A percentile compares a stretch with the other conserved stretches of the same genome.
Conservation (phyloP, 2,888 invertebrate genomes). For the Melipona bicolor region DNA sequence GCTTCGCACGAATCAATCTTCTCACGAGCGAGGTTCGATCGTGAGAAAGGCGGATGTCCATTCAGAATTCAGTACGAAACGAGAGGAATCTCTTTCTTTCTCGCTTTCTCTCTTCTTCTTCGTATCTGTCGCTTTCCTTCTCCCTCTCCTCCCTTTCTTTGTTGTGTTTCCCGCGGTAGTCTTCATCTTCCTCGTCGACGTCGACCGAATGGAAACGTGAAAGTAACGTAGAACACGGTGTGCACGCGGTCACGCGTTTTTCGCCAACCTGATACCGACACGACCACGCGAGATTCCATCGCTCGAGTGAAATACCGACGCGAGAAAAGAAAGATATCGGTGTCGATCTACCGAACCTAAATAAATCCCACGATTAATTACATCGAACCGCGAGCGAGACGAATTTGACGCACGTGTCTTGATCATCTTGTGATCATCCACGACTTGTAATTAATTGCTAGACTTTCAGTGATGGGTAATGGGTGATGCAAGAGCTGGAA, state of each 20-base stretch:
- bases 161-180: conserved; percentile 13
- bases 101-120: background rate
- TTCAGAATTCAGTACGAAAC: conserved; percentile 58
- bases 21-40: conserved; percentile 65
- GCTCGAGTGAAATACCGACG: background rate
- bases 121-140: background rate
- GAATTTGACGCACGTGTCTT: background rate
- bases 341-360: conserved; percentile 11
- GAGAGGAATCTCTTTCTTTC: conserved; percentile 5
- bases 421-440: background rate
- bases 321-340: background rate
- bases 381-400: background rate
- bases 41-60: conserved; percentile 71
- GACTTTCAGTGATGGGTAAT: background rate
- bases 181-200: conserved; percentile 1
- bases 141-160: background rate
- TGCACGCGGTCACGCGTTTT: conserved; percentile 12
- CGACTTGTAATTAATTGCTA: background rate
- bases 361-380: conserved; percentile 18
- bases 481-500: background rate
- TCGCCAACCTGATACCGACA: conserved; percentile 15
- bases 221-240: conserved; percentile 28
- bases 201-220: conserved; percentile 31
- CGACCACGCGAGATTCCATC: background rate
- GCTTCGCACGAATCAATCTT: conserved; percentile 62